Base-by-base conservation (phyloP, 2,797 vertebrate species). In the Halcyon leucocephala region DNA sequence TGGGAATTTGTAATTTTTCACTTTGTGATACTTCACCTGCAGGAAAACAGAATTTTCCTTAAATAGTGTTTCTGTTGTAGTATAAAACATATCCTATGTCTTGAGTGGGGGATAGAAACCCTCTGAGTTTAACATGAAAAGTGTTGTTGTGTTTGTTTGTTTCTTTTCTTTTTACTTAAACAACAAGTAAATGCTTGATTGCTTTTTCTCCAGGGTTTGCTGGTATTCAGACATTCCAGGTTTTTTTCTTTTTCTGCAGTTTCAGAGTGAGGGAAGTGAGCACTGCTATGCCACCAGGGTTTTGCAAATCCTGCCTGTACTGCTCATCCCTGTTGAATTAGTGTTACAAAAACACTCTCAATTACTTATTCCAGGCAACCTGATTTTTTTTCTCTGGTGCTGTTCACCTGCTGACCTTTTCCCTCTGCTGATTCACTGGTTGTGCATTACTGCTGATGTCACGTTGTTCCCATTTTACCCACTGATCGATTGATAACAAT, bases 1-100 rank as follows among this genome's bases (percentile, higher is more conserved):
- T 10, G 13, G 41, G 94, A 95, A 92, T 81, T 74, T 88, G 72
- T 84, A 37, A 37, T 89, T 96, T 97, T 97, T 95, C 81, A 83
- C 41, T 73, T 92, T 69, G 78, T 82, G 92, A 81, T 96, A 81
- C 79, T 94, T 96, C 84, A 87, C 88, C 93, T 66, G 54, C 72
- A 92, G 70, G 42, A 96, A 81, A 90, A 77, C 29, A 29, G 37
- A 41, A 58, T 94, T 94, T 94, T 89, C 64, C 72, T 92, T 71
- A 33, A 51, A 35, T 73, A 14, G 4, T 71, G n/a, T 48, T 73
- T 87, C 72, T 82, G n/a, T 6, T 66, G n/a, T 58, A 14, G 37
- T 58, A 58, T 82, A 67, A 92, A 90, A 87, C 16, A 24, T 2
- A 1, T 64, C 31, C 60, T 46, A 0, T 55, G 37, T 90, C 81